Percentiles rank a stretch among this genome's conserved stretches.
phyloP scores from a whole-genome alignment of 1,140 invertebrate genomes.

The Bemisia tabaci region DNA sequence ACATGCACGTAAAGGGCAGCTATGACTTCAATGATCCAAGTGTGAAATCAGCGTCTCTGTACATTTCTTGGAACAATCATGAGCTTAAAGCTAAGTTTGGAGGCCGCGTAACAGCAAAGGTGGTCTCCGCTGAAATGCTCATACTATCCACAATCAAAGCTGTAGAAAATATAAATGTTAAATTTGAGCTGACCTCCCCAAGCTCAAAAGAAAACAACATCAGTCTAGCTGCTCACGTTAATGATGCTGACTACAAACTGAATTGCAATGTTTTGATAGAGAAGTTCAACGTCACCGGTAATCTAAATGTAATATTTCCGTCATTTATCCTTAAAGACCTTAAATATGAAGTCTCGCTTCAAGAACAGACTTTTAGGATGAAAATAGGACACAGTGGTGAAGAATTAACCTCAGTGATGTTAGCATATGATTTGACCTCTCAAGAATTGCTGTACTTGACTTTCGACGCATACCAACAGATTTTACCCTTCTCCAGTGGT shows the following conservation, averaged over 20 bases:
- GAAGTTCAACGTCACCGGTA: neutral
- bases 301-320: neutral
- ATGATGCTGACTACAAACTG: neutral
- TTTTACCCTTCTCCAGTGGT: too few relatives aligned
- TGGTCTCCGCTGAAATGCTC: neutral
- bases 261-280: neutral
- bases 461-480: too few relatives aligned
- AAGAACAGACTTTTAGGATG: neutral
- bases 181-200: neutral
- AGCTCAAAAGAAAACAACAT: neutral
- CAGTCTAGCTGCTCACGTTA: neutral
- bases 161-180: neutral
- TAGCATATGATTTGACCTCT: too few relatives aligned
- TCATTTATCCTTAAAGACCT: neutral
- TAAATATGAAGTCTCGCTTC: neutral
- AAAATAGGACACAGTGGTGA: neutral
- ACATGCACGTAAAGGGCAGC: neutral
- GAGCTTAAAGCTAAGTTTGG: neutral
- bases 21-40: neutral
- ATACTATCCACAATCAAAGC: neutral
- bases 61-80: neutral
- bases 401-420: too few relatives aligned
- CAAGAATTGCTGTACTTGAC: too few relatives aligned
- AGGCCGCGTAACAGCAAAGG: neutral
- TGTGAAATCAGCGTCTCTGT: neutral